These are phyloP conservation scores for Psilanteris sp. DNA, from an alignment of 1,140 invertebrate genomes.

Conservation along the genomic window DNA sequence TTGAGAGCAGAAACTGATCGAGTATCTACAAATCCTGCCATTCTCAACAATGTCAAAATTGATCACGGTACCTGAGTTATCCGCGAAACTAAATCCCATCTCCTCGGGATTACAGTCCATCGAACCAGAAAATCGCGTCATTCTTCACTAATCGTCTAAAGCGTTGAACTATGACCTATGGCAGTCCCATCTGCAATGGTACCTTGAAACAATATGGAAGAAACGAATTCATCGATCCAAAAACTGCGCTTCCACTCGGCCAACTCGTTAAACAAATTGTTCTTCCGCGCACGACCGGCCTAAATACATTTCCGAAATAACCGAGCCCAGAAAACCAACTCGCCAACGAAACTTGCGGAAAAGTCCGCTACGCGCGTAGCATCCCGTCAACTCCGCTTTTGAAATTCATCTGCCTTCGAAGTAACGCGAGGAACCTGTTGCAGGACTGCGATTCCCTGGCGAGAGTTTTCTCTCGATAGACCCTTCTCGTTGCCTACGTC, in stretches of 20 bases:
- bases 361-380: slow-evolving; percentile 20
- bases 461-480: slow-evolving; percentile 34
- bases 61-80: too few relatives aligned
- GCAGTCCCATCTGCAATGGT: too few relatives aligned
- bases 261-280: slow-evolving; percentile 33
- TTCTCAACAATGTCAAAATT: too few relatives aligned
- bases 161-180: too few relatives aligned
- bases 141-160: too few relatives aligned
- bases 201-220: neutral
- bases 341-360: too few relatives aligned
- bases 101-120: too few relatives aligned
- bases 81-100: too few relatives aligned
- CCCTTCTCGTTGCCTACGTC: slow-evolving; percentile 9
- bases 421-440: slow-evolving; percentile 46
- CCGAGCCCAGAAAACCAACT: too few relatives aligned
- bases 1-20: slow-evolving; percentile 12
- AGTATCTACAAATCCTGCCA: too few relatives aligned
- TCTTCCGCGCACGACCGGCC: slow-evolving; percentile 10
- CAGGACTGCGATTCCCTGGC: slow-evolving; percentile 18
- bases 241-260: too few relatives aligned
- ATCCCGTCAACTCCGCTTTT: slow-evolving; percentile 20
- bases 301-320: slow-evolving; percentile 22
- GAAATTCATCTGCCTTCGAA: slow-evolving; percentile 24
- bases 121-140: too few relatives aligned
- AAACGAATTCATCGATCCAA: neutral